Base-by-base conservation (phyloP, 1,140 invertebrate genomes). In the Procambarus virginalis region DNA sequence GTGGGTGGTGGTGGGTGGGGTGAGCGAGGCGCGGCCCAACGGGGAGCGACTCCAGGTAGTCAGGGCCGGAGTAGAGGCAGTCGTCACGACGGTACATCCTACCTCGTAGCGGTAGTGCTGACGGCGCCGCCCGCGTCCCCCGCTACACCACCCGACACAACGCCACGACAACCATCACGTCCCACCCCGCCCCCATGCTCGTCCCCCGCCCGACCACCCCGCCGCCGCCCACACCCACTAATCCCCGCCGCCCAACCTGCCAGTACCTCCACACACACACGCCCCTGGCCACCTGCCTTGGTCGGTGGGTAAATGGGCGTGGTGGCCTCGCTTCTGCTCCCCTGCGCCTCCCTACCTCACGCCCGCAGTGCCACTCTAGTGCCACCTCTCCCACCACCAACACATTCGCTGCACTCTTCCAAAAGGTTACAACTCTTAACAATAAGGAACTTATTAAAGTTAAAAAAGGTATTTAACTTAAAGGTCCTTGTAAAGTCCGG, bases 61-160 rank as follows among this genome's bases (percentile, higher is more conserved):
- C 91, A 2, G 91, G 91, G 58, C 89, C 91, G 68, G 89, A 90
- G 80, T 92, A 92, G 17, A 92, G 89, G 49, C 85, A 85, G 68
- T 93, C 92, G 90, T 93, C 92, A 46, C 92, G 91, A 75, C 92
- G 90, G 76, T 93, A 93, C 64, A 93, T n/a, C n/a, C 92, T 70
- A 93, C 92, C 86, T 93, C 92, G 89, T 93, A 93, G 86, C 92
- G 91, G 91, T 93, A 93, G 85, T 92, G 91, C 34, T 92, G 92
- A 77, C 91, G 91, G 80, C 86, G 91, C 60, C 60, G 1, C 51
- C 88, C 75, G 75, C 87, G 92, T 76, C 86, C 89, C 86, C 91
- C 90, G 68, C 91, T 90, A 88, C 92, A 91, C 84, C 91, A 92
- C 55, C 89, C 91, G 82, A n/a, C 92, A 92, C 80, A 92, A 49